Conservation (phyloP, 1,140 invertebrate genomes). For the Drosophila pallidifrons region DNA sequence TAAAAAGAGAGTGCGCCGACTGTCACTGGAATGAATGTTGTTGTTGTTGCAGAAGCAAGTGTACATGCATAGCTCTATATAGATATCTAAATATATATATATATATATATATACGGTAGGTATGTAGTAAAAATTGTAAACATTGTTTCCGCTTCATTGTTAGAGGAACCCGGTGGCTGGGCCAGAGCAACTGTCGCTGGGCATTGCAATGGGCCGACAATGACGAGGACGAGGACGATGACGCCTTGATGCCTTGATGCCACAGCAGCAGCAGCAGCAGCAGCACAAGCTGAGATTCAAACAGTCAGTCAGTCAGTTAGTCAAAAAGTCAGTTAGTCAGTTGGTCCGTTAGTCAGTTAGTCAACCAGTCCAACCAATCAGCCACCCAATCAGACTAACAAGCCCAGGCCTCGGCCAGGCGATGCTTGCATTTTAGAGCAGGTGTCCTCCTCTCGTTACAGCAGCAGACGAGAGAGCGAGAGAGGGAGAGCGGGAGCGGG, state of each 20-base stretch:
- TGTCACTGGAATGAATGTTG: constrained; percentile 36
- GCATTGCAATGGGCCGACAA: constrained; percentile 49
- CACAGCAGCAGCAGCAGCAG: constrained; percentile 16
- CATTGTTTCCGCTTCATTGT: constrained; percentile 83
- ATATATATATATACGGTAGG: constrained; percentile 19
- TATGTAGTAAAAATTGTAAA: constrained; percentile 69
- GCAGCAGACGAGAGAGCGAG: constrained; percentile 5
- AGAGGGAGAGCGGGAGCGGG: background rate
- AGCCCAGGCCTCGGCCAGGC: constrained; percentile 39
- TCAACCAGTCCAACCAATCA: constrained; percentile 68
- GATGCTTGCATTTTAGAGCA: constrained; percentile 76
- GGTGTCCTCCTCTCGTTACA: constrained; percentile 54
- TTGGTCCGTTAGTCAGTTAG: constrained; percentile 9
- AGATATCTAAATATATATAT: constrained; percentile 37
- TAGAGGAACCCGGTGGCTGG: constrained; percentile 36
- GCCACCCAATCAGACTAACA: constrained; percentile 81
- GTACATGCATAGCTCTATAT: constrained; percentile 19
- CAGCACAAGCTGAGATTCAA: constrained; percentile 52
- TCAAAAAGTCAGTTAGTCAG: constrained; percentile 12
- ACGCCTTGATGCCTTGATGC: constrained; percentile 47
- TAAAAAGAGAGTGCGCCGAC: constrained; percentile 12
- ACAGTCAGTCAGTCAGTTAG: constrained; percentile 28
- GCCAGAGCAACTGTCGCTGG: constrained; percentile 51
- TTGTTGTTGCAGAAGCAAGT: constrained; percentile 15
- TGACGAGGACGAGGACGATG: constrained; percentile 59